These are phyloP conservation scores for Myrmophylax atrothorax DNA, from an alignment of 2,113 vertebrate genomes.

Conservation along the genomic window DNA sequence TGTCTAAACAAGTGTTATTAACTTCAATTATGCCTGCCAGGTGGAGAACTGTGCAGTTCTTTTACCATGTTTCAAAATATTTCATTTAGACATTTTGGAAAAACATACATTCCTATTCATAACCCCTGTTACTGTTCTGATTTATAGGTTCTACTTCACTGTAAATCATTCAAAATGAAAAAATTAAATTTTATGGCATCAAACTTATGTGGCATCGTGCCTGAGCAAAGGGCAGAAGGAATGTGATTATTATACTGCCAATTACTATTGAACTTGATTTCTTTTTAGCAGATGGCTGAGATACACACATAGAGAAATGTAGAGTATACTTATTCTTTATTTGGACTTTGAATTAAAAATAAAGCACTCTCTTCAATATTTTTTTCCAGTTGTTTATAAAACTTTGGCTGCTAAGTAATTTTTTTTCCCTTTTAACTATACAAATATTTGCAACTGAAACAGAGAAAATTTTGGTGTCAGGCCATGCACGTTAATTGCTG, in stretches of 20 bases:
- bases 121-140: conserved; percentile 86
- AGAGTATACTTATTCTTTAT: conserved; percentile 43
- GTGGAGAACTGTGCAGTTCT: conserved; percentile 85
- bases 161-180: conserved; percentile 84
- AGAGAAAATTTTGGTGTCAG: conserved; percentile 5
- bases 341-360: conserved; percentile 63
- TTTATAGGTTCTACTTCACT: conserved; percentile 82
- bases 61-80: conserved; percentile 84
- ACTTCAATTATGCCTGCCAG: conserved; percentile 89
- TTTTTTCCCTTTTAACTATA: conserved; percentile 21
- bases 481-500: conserved; percentile 9
- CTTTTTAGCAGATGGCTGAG: conserved; percentile 58
- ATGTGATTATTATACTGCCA: conserved; percentile 74
- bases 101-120: conserved; percentile 93
- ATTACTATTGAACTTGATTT: conserved; percentile 67
- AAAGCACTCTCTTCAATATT: conserved; percentile 5
- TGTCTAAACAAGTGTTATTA: conserved; percentile 87
- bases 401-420: conserved; percentile 15
- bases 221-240: conserved; percentile 73
- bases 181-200: conserved; percentile 79
- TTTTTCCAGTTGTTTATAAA: conserved; percentile 56
- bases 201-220: conserved; percentile 72
- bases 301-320: conserved; percentile 23
- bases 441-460: conserved; percentile 55
- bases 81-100: conserved; percentile 88